phyloP scores from a whole-genome alignment of 1,140 invertebrate genomes.

The Polypedilum pembai region DNA sequence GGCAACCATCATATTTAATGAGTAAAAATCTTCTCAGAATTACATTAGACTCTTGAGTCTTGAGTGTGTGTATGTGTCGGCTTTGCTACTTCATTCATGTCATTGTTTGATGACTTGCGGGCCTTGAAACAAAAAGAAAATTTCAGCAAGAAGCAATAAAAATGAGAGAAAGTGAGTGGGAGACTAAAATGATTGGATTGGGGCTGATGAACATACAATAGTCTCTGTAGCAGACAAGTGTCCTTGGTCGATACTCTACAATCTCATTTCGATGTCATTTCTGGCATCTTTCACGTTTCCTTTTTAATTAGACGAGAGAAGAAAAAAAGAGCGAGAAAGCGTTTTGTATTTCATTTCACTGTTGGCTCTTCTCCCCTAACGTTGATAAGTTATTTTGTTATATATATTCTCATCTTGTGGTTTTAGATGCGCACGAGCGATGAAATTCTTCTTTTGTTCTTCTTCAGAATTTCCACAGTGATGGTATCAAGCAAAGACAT shows the following conservation, averaged over 20 bases:
- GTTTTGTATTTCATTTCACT: not conserved
- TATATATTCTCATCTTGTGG: too few species aligned
- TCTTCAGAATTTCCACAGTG: too few species aligned
- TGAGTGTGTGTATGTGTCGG: too few species aligned
- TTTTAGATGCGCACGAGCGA: too few species aligned
- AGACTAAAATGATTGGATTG: not conserved
- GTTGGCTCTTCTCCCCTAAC: not conserved
- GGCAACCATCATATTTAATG: too few species aligned
- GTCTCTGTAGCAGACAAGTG: not conserved
- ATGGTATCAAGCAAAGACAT: too few species aligned
- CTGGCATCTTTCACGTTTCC: slow-evolving; percentile 25
- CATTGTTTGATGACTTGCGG: slow-evolving; percentile 25
- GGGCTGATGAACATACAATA: not conserved
- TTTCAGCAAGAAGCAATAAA: not conserved
- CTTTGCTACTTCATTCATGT: too few species aligned
- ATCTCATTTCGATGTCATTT: not conserved
- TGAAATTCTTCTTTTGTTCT: too few species aligned
- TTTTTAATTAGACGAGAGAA: slow-evolving; percentile 23
- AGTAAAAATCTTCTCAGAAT: too few species aligned
- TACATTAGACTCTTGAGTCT: too few species aligned
- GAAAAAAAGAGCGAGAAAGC: too few species aligned
- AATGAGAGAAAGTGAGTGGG: not conserved
- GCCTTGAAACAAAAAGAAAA: not conserved
- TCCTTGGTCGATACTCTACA: not conserved
- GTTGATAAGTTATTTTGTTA: too few species aligned